Evolutionary conservation across 92 coral and sea anemone species (phyloP), one percentile per base, ranked within the genome.

Genomic region (Siderastrea siderea): DNA sequence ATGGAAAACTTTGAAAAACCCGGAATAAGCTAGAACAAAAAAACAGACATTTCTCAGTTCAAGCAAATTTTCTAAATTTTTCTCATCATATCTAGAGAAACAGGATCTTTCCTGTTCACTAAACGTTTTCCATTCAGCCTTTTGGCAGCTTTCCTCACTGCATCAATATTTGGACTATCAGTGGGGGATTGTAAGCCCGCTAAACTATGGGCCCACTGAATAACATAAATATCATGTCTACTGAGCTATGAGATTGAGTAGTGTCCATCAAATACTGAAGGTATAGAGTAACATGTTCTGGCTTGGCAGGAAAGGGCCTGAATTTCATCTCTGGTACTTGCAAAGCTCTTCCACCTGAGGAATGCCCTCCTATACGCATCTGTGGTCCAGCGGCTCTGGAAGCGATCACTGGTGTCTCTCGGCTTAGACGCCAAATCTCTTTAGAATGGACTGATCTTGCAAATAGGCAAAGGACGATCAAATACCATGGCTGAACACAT

Each of bases 201-300:
- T 77, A 91, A 43, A 68, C 64, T 65, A 74, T 87, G 88, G n/a
- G 88, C 88, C 94, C 94, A 91, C 68, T 87, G 83, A 47, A 91
- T 57, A 67, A 92, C 86, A 80, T 91, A 91, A 82, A 87, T 87
- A 47, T 91, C 54, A 85, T 53, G 61, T 91, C 91, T 52, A 91
- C 89, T n/a, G n/a, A n/a, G n/a, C n/a, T n/a, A n/a, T n/a, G 55
- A 60, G 91, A 82, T 49, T 72, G 67, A n/a, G n/a, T n/a, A n/a
- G n/a, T n/a, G n/a, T n/a, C n/a, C n/a, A n/a, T n/a, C n/a, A n/a
- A n/a, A n/a, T n/a, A n/a, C n/a, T n/a, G n/a, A n/a, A 54, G 71
- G 76, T 91, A 86, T 67, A 86, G 47, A 62, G 90, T 90, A 8
- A 87, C 76, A 78, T 81, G 74, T 48, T 71, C 38, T 55, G 91